Base-by-base conservation (phyloP, 2,113 vertebrate species). In the Sardina pilchardus region DNA sequence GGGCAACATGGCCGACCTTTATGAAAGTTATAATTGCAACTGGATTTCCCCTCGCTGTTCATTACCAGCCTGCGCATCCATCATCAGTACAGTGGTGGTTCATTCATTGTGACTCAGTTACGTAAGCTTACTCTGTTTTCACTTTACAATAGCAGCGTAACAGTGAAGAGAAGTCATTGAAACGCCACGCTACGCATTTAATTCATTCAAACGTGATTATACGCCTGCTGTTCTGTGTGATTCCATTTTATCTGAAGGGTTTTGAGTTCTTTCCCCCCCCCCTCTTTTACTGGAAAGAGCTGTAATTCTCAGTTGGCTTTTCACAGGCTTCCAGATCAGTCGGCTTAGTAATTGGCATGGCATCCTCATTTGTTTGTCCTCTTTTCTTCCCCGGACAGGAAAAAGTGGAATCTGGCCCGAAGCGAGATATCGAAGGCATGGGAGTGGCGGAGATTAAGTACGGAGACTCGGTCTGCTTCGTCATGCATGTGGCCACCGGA, bases 351-450 rank as follows among this genome's bases (percentile, higher is more conserved):
- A 12, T 71, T 71, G 26, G 26, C 59, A 30, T 75, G 67, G 30
- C 34, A 34, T 78, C 30, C 30, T 78, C 71, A 78, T 78, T 36
- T 78, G 30, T 78, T 78, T 78, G 8, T 78, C 30, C 71, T 78
- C 71, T 78, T 78, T 9, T 53, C 88, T 53, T 63, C n/a, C 63
- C 90, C 88, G 84, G 34, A 86, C 83, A 99, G 95, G 98, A 99
- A 93, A 99, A 99, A 91, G 88, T 95, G 19, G 98, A 99, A 86
- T 90, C 95, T 0, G 94, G 94, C 88, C 94, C 95, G 82, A 99
- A 97, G 92, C 95, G 97, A 89, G 98, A 99, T 85, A 96, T 98
- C 6, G 98, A 99, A 47, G 98, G 98, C 86, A 99, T 99, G 98
- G 98, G 98, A 16, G 91, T 94, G 71, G 96, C 98, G 36, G 98